Evolutionary conservation across 2,888 invertebrate genomes (phyloP).

Genomic region (Aphidius colemani): DNA sequence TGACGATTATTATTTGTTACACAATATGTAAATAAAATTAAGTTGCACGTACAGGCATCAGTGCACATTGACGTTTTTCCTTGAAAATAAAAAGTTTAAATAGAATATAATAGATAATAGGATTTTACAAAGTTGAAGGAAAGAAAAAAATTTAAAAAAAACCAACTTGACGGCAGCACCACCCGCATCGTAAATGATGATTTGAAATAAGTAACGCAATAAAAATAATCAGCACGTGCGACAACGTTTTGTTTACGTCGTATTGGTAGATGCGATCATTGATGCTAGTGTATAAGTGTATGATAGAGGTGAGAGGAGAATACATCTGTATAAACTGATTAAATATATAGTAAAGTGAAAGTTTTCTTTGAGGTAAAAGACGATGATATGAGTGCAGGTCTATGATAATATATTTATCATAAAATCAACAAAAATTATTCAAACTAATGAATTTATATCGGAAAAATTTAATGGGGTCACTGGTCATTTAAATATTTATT

Average conservation of each 20-base stretch:
- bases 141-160: background rate
- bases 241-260: slow-evolving; percentile 39
- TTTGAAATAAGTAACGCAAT: slow-evolving; percentile 38
- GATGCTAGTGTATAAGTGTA: background rate
- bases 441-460: too few species aligned
- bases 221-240: slow-evolving; percentile 36
- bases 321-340: slow-evolving; percentile 20
- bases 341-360: slow-evolving; percentile 10
- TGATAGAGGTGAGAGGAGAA: slow-evolving; percentile 19
- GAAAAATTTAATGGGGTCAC: too few species aligned
- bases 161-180: slow-evolving; percentile 12
- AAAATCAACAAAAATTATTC: too few species aligned
- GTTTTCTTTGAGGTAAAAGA: background rate
- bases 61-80: background rate
- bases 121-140: slow-evolving; percentile 11
- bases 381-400: too few species aligned
- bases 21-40: too few species aligned
- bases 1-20: too few species aligned
- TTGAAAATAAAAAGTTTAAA: background rate
- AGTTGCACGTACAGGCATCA: too few species aligned
- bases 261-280: background rate
- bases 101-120: background rate
- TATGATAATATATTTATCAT: too few species aligned
- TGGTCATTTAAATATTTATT: too few species aligned
- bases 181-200: slow-evolving; percentile 32